Conservation (phyloP, 2,113 vertebrate species). For the Sphyrna mokarran region DNA sequence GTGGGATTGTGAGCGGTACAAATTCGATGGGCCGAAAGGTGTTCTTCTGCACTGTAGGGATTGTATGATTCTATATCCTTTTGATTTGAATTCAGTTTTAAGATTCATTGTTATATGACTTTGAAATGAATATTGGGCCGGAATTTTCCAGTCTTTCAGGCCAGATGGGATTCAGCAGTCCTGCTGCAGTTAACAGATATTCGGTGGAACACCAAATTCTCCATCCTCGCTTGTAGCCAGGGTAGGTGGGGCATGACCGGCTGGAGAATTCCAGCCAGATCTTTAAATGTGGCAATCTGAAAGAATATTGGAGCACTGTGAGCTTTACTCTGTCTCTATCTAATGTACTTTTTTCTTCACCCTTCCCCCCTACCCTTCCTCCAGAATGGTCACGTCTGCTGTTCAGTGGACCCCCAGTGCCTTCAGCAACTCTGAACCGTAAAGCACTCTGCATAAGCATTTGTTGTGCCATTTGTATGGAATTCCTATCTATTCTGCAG, state of each 20-base stretch:
- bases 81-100: not conserved
- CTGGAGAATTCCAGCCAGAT: not conserved
- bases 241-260: no score
- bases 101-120: not conserved
- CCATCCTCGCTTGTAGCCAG: no score
- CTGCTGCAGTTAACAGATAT: no score
- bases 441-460: not conserved
- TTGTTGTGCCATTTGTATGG: constrained; percentile 34
- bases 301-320: not conserved
- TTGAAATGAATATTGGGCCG: no score
- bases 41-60: no score
- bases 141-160: no score
- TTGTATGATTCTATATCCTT: not conserved
- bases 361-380: constrained; percentile 25
- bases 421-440: constrained; percentile 78
- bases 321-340: constrained; percentile 37
- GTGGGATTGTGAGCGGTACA: no score
- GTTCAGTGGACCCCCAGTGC: constrained; percentile 98
- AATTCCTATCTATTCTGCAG: constrained; percentile 18
- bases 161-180: no score
- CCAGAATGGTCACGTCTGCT: constrained; percentile 95
- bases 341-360: constrained; percentile 24
- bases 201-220: no score
- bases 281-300: no score
- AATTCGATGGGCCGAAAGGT: no score